Percentiles rank a stretch among this genome's conserved stretches.
Conservation (phyloP, 2,797 vertebrate species). For the Lagocephalus sceleratus region DNA sequence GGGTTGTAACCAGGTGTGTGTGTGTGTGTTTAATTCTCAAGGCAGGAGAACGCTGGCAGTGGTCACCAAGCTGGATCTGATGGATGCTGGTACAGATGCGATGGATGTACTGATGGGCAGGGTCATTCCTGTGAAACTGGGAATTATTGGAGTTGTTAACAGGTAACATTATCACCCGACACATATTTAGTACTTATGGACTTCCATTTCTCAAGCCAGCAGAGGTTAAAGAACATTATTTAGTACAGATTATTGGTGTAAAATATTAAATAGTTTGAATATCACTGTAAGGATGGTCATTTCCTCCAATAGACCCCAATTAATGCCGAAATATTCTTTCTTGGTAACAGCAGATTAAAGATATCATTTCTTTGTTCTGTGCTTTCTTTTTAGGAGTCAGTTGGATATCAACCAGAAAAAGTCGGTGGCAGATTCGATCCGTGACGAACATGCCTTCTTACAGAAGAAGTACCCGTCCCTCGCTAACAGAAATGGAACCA, state of each 20-base stretch:
- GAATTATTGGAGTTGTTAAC: conserved; percentile 98
- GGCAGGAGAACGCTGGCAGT: conserved; percentile 95
- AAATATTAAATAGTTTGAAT: not conserved
- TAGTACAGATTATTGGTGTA: not conserved
- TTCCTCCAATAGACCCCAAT: too few relatives aligned
- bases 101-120: conserved; percentile 97
- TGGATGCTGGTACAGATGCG: conserved; percentile 98
- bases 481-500: conserved; percentile 95
- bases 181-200: not conserved
- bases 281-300: too few relatives aligned
- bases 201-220: not conserved
- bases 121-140: conserved; percentile 97
- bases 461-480: conserved; percentile 98
- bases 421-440: conserved; percentile 86
- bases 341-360: too few relatives aligned
- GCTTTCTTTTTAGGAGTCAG: conserved; percentile 83
- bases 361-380: not conserved
- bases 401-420: conserved; percentile 98
- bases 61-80: conserved; percentile 96
- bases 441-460: conserved; percentile 92
- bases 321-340: too few relatives aligned
- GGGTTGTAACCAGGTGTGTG: not conserved
- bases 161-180: conserved; percentile 75
- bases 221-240: not conserved
- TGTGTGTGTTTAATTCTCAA: conserved; percentile 47